Evolutionary conservation across 92 coral and sea anemone species (phyloP), one percentile per base, ranked within the genome.

Genomic region (Palythoa grandis): DNA sequence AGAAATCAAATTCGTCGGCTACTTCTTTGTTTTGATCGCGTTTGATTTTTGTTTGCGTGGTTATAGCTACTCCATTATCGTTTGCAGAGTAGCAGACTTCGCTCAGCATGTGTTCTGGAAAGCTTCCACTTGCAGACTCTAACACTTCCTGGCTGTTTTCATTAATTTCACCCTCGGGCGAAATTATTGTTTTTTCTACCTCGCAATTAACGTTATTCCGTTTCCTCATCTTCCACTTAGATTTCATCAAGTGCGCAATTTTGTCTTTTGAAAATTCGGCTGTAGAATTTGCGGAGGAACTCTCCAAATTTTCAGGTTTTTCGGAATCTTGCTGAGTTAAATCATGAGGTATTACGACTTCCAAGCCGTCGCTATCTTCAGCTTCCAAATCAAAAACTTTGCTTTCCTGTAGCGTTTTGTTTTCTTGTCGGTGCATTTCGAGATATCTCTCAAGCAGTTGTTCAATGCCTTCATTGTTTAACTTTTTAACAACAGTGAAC

Each of bases 391-490:
- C 50, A 61, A 54, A 80, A 4, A 67, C 37, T 5, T 66, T 69
- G 66, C 23, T 66, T 48, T 48, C 74, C 1, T 67, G 40, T 14
- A 58, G 54, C 38, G 60, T 60, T 13, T 50, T 25, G 43, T 65
- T 50, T 86, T 90, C 90, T 13, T 72, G 86, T 19, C 52, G 76
- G 35, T 66, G 76, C 76, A 90, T 50, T 74, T 90, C 92, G 10
- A 80, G 80, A 61, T 90, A 90, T 24, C 73, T 82, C 74, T 40
- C 73, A 10, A 90, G 79, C 13, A 86, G 68, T 25, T 82, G 83
- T 39, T 66, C 79, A 54, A 90, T 39, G 4, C 86, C 90, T 67
- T 82, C 39, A 24, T 86, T 83, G 48, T 86, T 82, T 77, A 72
- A 24, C n/a, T 76, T 86, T 76, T 75, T 80, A 47, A 79, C 90